Base-by-base conservation (phyloP, 2,113 vertebrate species). In the Leucoraja erinaceus region DNA sequence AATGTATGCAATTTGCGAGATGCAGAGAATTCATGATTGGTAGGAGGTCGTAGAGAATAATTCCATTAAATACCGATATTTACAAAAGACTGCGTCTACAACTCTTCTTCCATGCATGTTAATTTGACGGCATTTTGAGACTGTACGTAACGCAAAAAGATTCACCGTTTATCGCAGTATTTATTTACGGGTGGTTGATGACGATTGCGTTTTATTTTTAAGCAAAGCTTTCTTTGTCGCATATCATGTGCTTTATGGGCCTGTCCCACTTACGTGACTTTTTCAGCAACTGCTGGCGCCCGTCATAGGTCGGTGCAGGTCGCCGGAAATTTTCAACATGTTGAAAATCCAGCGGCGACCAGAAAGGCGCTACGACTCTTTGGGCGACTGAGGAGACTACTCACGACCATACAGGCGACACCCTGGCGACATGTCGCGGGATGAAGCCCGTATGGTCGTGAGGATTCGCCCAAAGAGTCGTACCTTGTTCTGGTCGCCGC, bases 51-150 rank as follows among this genome's bases (percentile, higher is more conserved):
- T 38, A 54, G 33, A 91, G 38, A 91, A 91, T 22, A 54, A 47
- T 28, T 47, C 7, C 68, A 28, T 91, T 72, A 1, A 88, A 47
- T 74, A 68, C 66, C 10, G 38, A 47, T 47, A 47, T 47, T 47
- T 47, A 47, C 38, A 47, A 47, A 47, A 47, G 38, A 86, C 4
- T 16, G 28, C 31, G 10, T 90, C 10, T 54, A 28, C 68, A 54
- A 54, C 90, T 22, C 8, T 47, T 70, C 38, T 90, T 68, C 61
- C 61, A 33, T 90, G 20, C n/a, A 33, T 70, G 63, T 72, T 28
- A 54, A 70, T 25, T 91, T 91, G 90, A 91, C 90, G 28, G 66
- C 66, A 33, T 72, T 91, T 91, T 47, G 72, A 72, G 90, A 91
- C 66, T 28, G 20, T 68, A 72, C 6, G 20, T 68, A 72, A 91